phyloP scores from a whole-genome alignment of 1,140 invertebrate species.

The Adoxophyes honmai region DNA sequence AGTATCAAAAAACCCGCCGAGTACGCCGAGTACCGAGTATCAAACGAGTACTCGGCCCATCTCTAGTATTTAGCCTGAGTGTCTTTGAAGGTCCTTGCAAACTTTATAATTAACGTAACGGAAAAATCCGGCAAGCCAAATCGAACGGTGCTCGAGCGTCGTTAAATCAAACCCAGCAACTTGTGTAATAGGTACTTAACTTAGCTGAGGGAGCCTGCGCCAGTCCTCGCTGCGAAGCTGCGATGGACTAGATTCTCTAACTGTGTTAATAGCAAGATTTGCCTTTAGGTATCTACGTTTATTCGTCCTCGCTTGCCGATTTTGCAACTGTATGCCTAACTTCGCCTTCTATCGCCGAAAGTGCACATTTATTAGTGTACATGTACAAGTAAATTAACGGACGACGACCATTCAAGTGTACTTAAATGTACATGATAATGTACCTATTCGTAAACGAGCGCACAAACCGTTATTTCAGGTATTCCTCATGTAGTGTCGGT shows the following conservation, averaged over 20 bases:
- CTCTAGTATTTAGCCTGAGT: conserved; percentile 40
- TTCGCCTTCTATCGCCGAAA: too few species aligned
- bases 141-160: conserved; percentile 33
- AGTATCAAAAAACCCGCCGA: too few species aligned
- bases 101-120: conserved; percentile 60
- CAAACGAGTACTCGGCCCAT: too few species aligned
- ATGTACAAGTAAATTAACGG: too few species aligned
- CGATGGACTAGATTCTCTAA: conserved; percentile 1
- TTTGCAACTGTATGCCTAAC: not conserved
- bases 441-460: too few species aligned
- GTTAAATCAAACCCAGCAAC: conserved; percentile 38
- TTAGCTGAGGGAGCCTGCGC: not conserved
- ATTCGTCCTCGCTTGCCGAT: conserved; percentile 7
- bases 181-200: not conserved
- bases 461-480: too few species aligned
- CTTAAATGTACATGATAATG: too few species aligned
- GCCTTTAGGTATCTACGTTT: not conserved
- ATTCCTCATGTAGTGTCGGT: too few species aligned
- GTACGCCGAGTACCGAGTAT: too few species aligned
- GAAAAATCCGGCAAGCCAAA: conserved; percentile 41
- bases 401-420: too few species aligned
- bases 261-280: conserved; percentile 2
- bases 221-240: not conserved
- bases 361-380: too few species aligned
- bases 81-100: conserved; percentile 31